These are phyloP conservation scores for Tipula unca DNA, from an alignment of 2,888 invertebrate species.

Conservation along the genomic window DNA sequence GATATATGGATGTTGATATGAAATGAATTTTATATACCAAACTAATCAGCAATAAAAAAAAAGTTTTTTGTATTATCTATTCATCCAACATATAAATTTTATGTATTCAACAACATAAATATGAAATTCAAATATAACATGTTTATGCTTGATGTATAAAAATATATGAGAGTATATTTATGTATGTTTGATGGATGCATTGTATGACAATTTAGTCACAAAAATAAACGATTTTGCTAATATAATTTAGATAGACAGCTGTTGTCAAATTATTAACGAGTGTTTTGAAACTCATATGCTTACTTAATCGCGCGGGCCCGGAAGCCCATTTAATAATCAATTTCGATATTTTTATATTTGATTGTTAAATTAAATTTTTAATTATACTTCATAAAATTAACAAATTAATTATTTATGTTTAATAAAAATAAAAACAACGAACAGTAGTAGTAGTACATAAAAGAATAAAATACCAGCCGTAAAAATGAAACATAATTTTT, in stretches of 20 bases:
- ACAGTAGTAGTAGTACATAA: not conserved
- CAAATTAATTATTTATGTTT: not conserved
- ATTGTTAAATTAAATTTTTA: not conserved
- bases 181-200: not conserved
- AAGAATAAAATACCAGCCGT: not conserved
- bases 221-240: not conserved
- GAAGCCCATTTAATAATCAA: not conserved
- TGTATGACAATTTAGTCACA: not conserved
- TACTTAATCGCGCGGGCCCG: not conserved
- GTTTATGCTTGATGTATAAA: too few species aligned
- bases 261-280: not conserved
- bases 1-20: not conserved
- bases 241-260: not conserved
- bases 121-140: not conserved
- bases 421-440: not conserved
- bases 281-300: not conserved
- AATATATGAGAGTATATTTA: not conserved
- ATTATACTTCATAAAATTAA: not conserved
- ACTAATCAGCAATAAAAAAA: not conserved
- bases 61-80: not conserved
- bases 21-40: not conserved
- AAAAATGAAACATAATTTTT: not conserved
- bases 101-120: not conserved
- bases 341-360: not conserved
- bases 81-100: not conserved